Percentiles rank a stretch among this genome's conserved stretches.
Conservation (phyloP, 2,113 vertebrate genomes). For the Anarhynchus alexandrinus region DNA sequence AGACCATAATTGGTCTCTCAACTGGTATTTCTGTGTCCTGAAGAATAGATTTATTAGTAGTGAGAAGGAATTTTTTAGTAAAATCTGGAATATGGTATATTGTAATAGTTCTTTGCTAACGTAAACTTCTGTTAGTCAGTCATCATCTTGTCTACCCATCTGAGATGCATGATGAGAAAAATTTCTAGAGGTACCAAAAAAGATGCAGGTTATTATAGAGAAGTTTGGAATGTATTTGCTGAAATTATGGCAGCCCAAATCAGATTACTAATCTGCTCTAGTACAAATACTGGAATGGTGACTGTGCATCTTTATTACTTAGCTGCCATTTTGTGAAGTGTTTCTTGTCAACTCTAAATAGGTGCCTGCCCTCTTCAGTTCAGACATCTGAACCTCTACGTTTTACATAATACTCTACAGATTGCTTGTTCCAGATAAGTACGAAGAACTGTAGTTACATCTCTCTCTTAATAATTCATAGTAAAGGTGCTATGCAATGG, state of each 20-base stretch:
- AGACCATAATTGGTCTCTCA: background rate
- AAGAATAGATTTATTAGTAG: background rate
- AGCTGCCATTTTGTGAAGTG: constrained; percentile 66
- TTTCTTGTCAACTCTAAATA: constrained; percentile 75
- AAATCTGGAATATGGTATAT: background rate
- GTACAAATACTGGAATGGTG: background rate
- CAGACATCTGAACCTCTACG: constrained; percentile 71
- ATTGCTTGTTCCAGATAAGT: constrained; percentile 74
- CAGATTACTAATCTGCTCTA: background rate
- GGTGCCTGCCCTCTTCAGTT: constrained; percentile 76
- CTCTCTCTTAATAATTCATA: background rate
- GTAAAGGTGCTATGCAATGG: background rate
- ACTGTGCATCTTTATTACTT: constrained; percentile 16
- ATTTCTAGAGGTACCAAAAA: background rate
- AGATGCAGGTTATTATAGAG: background rate
- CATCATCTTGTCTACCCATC: background rate
- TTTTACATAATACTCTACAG: constrained; percentile 71
- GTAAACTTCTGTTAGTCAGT: background rate
- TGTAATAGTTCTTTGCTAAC: background rate
- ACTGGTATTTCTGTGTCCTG: background rate
- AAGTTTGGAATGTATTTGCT: background rate
- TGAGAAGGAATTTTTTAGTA: background rate
- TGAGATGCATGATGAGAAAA: background rate
- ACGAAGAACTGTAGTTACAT: constrained; percentile 69
- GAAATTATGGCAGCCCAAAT: background rate